A percentile compares a stretch with the other conserved stretches of the same genome.
Evolutionary conservation across 2,888 invertebrate genomes (phyloP).

Genomic region (Patella pellucida): DNA sequence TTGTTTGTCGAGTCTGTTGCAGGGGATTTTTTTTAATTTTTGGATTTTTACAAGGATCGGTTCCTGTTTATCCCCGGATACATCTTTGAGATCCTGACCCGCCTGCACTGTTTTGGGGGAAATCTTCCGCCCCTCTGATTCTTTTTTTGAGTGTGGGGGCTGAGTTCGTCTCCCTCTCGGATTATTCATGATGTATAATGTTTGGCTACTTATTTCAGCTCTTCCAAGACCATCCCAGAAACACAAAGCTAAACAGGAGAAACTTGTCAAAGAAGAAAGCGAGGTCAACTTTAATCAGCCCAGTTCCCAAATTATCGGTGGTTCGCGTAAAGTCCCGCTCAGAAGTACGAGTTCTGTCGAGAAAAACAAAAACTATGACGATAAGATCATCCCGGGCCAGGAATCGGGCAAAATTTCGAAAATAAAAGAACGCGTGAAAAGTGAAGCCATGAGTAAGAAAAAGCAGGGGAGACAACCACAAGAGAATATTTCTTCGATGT

Average conservation of each 20-base stretch:
- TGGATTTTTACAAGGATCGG: too few species aligned
- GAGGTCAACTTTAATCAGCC: conserved; percentile 33
- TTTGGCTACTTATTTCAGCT: conserved; percentile 8
- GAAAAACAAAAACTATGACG: conserved; percentile 32
- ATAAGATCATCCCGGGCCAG: conserved; percentile 37
- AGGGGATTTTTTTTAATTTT: too few species aligned
- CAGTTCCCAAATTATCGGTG: neutral
- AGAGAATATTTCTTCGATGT: neutral
- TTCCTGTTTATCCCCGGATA: too few species aligned
- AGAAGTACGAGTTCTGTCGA: neutral
- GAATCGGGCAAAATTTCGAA: neutral
- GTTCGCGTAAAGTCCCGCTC: neutral
- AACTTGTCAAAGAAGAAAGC: conserved; percentile 2
- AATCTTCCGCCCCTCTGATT: too few species aligned
- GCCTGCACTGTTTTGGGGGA: too few species aligned
- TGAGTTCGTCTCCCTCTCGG: too few species aligned
- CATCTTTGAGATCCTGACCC: too few species aligned
- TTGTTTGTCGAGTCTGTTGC: too few species aligned
- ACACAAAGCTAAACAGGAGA: neutral
- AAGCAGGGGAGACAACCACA: neutral
- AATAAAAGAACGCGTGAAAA: neutral
- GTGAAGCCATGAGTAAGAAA: too few species aligned
- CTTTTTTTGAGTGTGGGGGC: too few species aligned
- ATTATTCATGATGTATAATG: too few species aligned
- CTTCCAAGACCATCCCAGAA: conserved; percentile 20